phyloP scores from a whole-genome alignment of 2,888 invertebrate species.

The Plagodis dolabraria region DNA sequence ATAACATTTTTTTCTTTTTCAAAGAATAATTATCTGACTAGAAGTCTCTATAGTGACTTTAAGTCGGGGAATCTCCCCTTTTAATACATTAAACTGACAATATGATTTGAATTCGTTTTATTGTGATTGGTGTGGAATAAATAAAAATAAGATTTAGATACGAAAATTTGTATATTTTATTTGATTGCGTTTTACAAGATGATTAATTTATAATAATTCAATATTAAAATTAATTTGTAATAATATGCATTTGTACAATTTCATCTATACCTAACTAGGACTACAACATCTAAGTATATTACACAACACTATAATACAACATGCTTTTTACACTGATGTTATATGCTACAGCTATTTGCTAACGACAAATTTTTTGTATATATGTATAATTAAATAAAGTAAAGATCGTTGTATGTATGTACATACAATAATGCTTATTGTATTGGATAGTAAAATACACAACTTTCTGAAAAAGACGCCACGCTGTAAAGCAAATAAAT shows the following conservation, averaged over 20 bases:
- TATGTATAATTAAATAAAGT: conserved; percentile 50
- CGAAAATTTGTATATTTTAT: conserved; percentile 83
- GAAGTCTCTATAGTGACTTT: no score
- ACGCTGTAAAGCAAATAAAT: conserved; percentile 4
- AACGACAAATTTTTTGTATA: conserved; percentile 43
- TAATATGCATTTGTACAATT: conserved; percentile 84
- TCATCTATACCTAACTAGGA: conserved; percentile 80
- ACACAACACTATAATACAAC: conserved; percentile 80
- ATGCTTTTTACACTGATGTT: conserved; percentile 79
- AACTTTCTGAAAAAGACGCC: conserved; percentile 9
- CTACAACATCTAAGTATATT: conserved; percentile 80
- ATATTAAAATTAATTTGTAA: conserved; percentile 72
- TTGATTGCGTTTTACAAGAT: conserved; percentile 83
- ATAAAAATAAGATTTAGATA: conserved; percentile 58
- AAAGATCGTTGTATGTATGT: conserved; percentile 56
- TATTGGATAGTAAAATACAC: conserved; percentile 42
- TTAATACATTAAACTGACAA: no score
- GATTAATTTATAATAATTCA: conserved; percentile 80
- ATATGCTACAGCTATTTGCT: conserved; percentile 60
- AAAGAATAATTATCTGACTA: no score
- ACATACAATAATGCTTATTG: conserved; percentile 43
- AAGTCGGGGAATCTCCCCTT: no score
- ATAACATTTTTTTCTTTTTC: no score
- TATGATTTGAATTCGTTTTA: conserved; percentile 7
- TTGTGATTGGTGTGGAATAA: conserved; percentile 23